phyloP scores from a whole-genome alignment of 2,888 invertebrate genomes.

The Tipula vernalis region DNA sequence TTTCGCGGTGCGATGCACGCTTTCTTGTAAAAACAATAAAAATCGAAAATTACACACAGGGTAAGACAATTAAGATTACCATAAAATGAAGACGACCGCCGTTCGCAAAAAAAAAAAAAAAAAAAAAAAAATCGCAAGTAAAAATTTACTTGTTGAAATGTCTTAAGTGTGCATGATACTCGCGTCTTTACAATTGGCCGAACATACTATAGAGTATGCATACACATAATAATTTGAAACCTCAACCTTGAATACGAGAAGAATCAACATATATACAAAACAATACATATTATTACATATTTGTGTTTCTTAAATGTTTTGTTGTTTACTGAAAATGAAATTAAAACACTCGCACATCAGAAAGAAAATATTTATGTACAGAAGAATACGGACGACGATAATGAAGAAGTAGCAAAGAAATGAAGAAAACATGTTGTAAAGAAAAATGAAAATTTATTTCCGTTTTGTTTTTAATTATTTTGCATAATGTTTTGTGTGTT shows the following conservation, averaged over 20 bases:
- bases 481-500: background rate
- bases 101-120: background rate
- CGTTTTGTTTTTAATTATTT: background rate
- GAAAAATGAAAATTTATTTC: slow-evolving; percentile 4
- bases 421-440: background rate
- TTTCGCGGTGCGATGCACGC: background rate
- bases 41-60: background rate
- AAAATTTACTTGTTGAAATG: background rate
- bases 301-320: background rate
- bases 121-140: background rate
- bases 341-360: background rate
- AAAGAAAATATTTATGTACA: background rate
- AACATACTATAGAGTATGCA: background rate
- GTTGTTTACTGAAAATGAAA: background rate
- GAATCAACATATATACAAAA: background rate
- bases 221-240: background rate
- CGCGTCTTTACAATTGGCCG: background rate
- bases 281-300: background rate
- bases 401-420: background rate
- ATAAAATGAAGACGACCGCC: background rate
- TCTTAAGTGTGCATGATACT: background rate
- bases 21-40: background rate
- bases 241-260: background rate
- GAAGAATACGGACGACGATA: background rate
- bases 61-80: background rate